Conservation (phyloP, 2,888 invertebrate species). For the Tachina lurida region DNA sequence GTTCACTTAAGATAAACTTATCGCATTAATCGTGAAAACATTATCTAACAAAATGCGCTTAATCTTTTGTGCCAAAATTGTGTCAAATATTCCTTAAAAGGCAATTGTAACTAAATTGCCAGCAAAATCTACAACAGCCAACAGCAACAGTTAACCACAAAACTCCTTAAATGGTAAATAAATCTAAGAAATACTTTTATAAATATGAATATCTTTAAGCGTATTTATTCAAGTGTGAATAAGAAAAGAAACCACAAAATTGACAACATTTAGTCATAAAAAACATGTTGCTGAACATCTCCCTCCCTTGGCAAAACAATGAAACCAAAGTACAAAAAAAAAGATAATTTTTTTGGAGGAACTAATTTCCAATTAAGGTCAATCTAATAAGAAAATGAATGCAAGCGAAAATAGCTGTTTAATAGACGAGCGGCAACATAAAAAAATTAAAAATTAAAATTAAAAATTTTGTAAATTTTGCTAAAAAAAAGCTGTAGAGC, state of each 20-base stretch:
- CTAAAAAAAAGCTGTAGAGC: background rate
- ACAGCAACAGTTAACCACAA: slow-evolving; percentile 1
- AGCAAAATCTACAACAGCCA: background rate
- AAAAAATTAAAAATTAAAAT: slow-evolving; percentile 7
- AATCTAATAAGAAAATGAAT: slow-evolving; percentile 45
- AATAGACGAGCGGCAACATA: background rate
- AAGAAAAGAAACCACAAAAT: slow-evolving; percentile 30
- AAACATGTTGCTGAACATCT: slow-evolving; percentile 21
- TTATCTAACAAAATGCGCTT: slow-evolving; percentile 1
- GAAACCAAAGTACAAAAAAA: background rate
- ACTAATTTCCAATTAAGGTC: slow-evolving; percentile 52
- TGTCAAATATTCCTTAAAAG: slow-evolving; percentile 24
- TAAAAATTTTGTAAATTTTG: background rate
- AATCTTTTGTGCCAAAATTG: background rate
- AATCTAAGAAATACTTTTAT: background rate
- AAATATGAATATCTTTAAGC: background rate
- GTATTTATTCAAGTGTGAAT: slow-evolving; percentile 45
- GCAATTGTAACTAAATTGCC: slow-evolving; percentile 1
- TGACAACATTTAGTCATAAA: slow-evolving; percentile 39
- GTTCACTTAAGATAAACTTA: background rate
- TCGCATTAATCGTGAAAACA: background rate
- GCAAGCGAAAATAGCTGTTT: background rate
- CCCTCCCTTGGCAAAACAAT: slow-evolving; percentile 9
- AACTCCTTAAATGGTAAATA: slow-evolving; percentile 32
- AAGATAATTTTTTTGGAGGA: slow-evolving; percentile 6